phyloP scores from a whole-genome alignment of 2,888 invertebrate genomes.

The Rhorus exstirpatorius region DNA sequence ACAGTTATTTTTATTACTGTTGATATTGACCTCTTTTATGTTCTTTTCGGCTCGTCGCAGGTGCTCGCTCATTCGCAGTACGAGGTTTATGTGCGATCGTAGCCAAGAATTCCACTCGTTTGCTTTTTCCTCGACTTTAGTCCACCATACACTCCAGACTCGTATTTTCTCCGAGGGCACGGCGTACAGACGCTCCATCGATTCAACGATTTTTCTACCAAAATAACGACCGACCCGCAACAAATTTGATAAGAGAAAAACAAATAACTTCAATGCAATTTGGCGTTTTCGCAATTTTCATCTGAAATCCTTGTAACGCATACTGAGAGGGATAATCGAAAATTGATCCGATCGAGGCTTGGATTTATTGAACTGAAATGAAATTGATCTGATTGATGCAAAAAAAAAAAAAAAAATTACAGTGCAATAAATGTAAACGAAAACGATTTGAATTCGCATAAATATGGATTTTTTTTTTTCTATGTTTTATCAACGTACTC shows the following conservation, averaged over 20 bases:
- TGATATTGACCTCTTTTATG: constrained; percentile 16
- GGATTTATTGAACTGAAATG: not conserved
- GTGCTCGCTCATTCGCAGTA: constrained; percentile 71
- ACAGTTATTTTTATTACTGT: not conserved
- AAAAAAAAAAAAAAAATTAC: too few relatives aligned
- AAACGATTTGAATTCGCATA: not conserved
- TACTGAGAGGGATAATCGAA: not conserved
- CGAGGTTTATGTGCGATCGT: constrained; percentile 75
- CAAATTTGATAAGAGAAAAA: not conserved
- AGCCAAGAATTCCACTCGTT: constrained; percentile 81
- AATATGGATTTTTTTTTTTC: not conserved
- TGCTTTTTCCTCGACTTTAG: constrained; percentile 76
- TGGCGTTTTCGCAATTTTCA: not conserved
- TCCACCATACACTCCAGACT: constrained; percentile 80
- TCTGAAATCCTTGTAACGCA: not conserved
- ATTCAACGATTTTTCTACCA: constrained; percentile 68
- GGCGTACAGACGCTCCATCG: constrained; percentile 75
- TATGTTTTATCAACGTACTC: constrained; percentile 13
- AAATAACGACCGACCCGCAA: not conserved
- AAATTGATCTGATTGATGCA: not conserved
- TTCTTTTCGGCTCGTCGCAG: constrained; percentile 67
- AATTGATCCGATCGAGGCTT: not conserved
- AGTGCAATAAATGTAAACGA: too few relatives aligned
- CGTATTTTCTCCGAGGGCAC: constrained; percentile 79
- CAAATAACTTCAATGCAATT: not conserved